A percentile compares a stretch with the other conserved stretches of the same genome.
Evolutionary conservation across 2,888 invertebrate species (phyloP).

Genomic region (Lycaena phlaeas): DNA sequence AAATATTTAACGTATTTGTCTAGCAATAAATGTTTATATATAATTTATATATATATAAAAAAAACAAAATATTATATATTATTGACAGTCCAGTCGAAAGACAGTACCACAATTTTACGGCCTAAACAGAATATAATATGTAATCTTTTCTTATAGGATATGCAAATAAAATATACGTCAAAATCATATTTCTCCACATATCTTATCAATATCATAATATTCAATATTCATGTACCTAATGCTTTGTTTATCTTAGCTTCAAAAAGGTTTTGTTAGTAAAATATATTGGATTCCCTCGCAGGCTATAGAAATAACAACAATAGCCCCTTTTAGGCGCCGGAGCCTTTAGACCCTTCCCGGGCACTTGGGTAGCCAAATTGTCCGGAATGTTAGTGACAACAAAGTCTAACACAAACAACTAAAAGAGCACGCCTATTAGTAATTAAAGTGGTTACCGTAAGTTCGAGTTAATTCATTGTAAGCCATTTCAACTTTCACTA

Average conservation of each 20-base stretch:
- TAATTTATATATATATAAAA: no score
- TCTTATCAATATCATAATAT: conserved; percentile 8
- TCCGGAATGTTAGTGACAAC: conserved; percentile 35
- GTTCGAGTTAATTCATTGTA: conserved; percentile 1
- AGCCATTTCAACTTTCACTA: background rate
- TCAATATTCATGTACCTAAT: conserved; percentile 13
- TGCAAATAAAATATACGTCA: no score
- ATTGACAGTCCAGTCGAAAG: no score
- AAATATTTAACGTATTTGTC: no score
- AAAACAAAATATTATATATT: no score
- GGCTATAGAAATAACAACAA: conserved; percentile 36
- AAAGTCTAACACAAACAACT: conserved; percentile 26
- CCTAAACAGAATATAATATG: no score
- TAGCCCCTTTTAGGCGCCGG: conserved; percentile 32
- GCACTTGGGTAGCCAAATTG: conserved; percentile 40
- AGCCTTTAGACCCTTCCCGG: conserved; percentile 40
- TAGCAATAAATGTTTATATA: no score
- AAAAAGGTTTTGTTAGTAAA: conserved; percentile 27
- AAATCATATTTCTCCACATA: background rate
- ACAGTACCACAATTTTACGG: no score
- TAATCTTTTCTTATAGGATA: no score
- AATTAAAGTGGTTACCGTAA: conserved; percentile 18
- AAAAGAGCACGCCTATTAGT: conserved; percentile 25
- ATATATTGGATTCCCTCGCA: conserved; percentile 31
- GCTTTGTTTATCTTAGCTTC: conserved; percentile 9